phyloP scores from a whole-genome alignment of 2,797 vertebrate genomes.

The Okamejei kenojei region DNA sequence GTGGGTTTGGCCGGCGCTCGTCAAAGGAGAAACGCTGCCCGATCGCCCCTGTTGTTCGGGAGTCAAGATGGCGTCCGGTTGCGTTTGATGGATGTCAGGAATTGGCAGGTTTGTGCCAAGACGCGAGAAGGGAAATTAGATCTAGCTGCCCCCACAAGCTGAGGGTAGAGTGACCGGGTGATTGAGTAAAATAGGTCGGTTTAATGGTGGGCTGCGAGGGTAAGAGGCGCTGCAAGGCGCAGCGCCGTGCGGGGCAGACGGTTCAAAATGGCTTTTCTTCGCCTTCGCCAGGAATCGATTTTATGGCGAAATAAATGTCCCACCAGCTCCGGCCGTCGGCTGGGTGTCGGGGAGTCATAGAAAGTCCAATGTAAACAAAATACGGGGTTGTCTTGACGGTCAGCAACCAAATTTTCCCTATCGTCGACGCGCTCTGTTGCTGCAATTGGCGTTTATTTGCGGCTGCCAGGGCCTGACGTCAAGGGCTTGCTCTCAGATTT shows the following conservation, averaged over 20 bases:
- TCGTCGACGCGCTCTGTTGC: neutral
- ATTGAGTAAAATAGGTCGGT: neutral
- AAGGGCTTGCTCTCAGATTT: neutral
- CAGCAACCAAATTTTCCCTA: neutral
- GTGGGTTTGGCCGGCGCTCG: neutral
- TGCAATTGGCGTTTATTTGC: neutral
- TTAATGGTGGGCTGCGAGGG: neutral
- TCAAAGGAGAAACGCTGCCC: neutral
- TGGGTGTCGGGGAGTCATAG: neutral
- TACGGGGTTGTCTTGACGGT: neutral
- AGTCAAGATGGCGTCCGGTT: neutral
- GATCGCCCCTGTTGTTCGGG: neutral
- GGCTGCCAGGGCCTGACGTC: neutral
- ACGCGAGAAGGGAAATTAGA: neutral
- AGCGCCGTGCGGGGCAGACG: neutral
- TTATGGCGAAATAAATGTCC: neutral
- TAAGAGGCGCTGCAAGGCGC: too few species aligned
- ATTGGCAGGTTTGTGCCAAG: neutral
- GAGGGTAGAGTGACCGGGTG: neutral
- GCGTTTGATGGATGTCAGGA: neutral
- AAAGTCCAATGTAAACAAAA: neutral
- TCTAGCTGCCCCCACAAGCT: neutral
- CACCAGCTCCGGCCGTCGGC: neutral
- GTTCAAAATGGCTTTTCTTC: slow-evolving; percentile 18
- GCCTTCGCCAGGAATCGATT: neutral